Evolutionary conservation across 64 coral and sea anemone species (phyloP), one percentile per base, ranked within the genome.

Genomic region (Acropora yongei): DNA sequence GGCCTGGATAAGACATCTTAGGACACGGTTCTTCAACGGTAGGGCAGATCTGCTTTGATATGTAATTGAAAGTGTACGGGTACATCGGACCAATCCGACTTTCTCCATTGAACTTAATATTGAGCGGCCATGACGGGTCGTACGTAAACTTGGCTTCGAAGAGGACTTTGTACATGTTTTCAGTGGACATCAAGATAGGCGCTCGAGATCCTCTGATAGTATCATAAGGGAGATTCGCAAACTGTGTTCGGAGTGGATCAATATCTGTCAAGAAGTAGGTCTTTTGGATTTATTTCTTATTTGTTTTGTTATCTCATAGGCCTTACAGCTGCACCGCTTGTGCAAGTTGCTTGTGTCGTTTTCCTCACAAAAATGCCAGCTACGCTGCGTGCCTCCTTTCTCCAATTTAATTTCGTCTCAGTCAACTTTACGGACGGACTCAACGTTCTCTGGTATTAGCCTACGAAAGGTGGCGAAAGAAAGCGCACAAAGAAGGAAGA

Each of bases 51-150:
- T 96, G 86, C 40, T 46, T 96, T 71, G 94, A 92, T 46, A 41
- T 51, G 68, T 82, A 96, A 12, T 96, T 90, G 49, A 96, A 72
- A 9, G 94, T 96, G 65, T 96, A 96, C 44, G 94, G 94, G 47
- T 96, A 96, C 78, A 96, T 83, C 1, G 94, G 90, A 30, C 78
- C 85, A 68, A 96, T 83, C 0, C 90, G 90, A 30, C 69, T 78
- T 47, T 4, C 40, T 17, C 65, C 82, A 14, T 89, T 79, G 66
- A 80, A 92, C 71, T 85, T 92, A 41, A 78, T 45, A 1, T 91
- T 63, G 40, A 85, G 76, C 10, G 94, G 90, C 94, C 94, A 96
- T 5, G 94, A 96, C 41, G 92, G 94, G 18, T 96, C 94, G 58
- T 96, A 96, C 1, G 86, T 92, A 40, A 96, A 92, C 6, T 92